These are phyloP conservation scores for Pogonus chalceus DNA, from an alignment of 1,140 invertebrate species.

Conservation along the genomic window DNA sequence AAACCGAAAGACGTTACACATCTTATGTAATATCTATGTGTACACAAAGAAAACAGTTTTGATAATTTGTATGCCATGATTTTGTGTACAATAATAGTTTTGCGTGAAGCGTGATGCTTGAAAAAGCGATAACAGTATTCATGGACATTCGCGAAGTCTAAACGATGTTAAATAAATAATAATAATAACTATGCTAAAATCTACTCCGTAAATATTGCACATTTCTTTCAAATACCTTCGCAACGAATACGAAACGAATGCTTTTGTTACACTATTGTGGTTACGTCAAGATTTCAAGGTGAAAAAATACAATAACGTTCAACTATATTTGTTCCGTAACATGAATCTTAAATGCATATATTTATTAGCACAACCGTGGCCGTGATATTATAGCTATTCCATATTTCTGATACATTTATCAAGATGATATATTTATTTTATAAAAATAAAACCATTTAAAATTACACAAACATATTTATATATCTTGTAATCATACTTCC, in stretches of 20 bases:
- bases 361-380: too few species aligned
- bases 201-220: background rate
- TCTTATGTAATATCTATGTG: constrained; percentile 19
- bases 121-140: constrained; percentile 2
- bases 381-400: too few species aligned
- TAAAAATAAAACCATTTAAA: too few species aligned
- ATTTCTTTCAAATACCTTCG: background rate
- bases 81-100: background rate
- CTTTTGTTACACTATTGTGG: background rate
- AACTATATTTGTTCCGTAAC: too few species aligned
- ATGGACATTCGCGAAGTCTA: background rate
- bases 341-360: too few species aligned
- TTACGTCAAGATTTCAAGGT: constrained; percentile 1
- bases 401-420: too few species aligned
- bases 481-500: too few species aligned
- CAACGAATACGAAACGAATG: background rate
- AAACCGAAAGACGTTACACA: constrained; percentile 22
- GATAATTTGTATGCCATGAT: constrained; percentile 8
- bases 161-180: constrained; percentile 4
- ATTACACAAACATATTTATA: too few species aligned
- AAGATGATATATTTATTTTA: too few species aligned
- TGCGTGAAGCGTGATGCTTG: background rate
- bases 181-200: constrained; percentile 1
- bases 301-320: constrained; percentile 3
- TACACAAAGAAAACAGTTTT: constrained; percentile 19